Percentiles rank a stretch among this genome's conserved stretches.
These are phyloP conservation scores for Oryzias woworae DNA, from an alignment of 2,113 vertebrate species.

Conservation along the genomic window DNA sequence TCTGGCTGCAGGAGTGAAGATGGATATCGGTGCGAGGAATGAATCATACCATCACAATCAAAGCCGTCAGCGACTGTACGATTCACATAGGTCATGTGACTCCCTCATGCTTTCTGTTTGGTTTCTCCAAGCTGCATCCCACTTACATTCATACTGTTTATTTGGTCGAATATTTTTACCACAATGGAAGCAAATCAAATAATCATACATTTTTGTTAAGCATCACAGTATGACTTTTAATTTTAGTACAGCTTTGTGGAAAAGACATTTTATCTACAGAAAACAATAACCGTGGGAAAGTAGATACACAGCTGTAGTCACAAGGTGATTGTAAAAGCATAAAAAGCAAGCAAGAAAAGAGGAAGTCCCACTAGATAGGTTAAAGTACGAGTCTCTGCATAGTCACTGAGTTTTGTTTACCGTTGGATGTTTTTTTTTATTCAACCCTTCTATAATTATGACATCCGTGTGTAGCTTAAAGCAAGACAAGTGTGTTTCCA, in stretches of 20 bases:
- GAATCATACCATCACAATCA: slow-evolving; percentile 2
- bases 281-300: slow-evolving; percentile 30
- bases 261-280: not conserved
- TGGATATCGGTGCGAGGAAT: slow-evolving; percentile 10
- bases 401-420: slow-evolving; percentile 8
- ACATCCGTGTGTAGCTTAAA: slow-evolving; percentile 1
- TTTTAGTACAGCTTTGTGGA: not conserved
- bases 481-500: slow-evolving; percentile 19
- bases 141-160: no score
- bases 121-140: no score
- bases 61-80: not conserved
- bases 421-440: not conserved
- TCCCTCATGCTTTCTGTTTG: no score
- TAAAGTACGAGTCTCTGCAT: slow-evolving; percentile 13
- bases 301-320: not conserved
- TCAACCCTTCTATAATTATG: no score
- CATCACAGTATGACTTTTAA: no score
- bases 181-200: no score
- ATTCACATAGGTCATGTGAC: no score
- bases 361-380: slow-evolving; percentile 35
- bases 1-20: slow-evolving; percentile 44
- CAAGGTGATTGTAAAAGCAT: slow-evolving; percentile 57
- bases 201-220: no score
- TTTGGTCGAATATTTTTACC: no score
- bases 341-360: slow-evolving; percentile 40